Evolutionary conservation across 2,888 invertebrate genomes (phyloP), one percentile per base, ranked within the genome.

Genomic region (Ramazzottius varieornatus): DNA sequence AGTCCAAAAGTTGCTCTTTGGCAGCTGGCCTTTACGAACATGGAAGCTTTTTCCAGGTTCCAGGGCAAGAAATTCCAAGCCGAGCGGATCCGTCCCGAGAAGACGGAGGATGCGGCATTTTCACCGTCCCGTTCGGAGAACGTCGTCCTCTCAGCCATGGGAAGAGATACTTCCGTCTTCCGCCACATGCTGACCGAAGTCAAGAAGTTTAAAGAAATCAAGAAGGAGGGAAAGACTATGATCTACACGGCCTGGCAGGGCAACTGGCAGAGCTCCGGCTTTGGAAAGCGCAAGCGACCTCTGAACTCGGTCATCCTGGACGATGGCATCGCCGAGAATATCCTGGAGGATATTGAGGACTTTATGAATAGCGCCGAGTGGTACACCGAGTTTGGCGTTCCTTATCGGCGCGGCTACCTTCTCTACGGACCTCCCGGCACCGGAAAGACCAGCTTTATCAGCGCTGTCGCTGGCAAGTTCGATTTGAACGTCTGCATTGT

Each of bases 371-470:
- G 71, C 69, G 72, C 73, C 1, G 68, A 70, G 33, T 77, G 76
- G 76, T 77, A 77, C 68, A 71, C 69, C 68, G 73, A 75, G 13
- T 67, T 76, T 67, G 77, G 77, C 2, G 75, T 77, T 66, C 77
- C 77, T 1, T 77, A 77, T 67, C 68, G 54, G 8, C 54, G 54
- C n/a, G 54, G 54, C 54, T 77, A 77, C 70, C 68, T 77, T 46
- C 67, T 77, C 32, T 70, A 76, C 70, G 77, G 77, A 24, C 77
- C 54, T 8, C 54, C 54, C 54, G 54, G 54, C 54, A 54, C 54
- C 54, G 54, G 54, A 24, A 54, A 54, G 76, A n/a, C 77, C 66
- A 77, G 76, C 67, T 76, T 73, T 67, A 77, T 77, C 33, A 74
- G 72, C 67, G 75, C 76, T 16, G 67, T 77, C 46, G 76, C 77